phyloP scores from a whole-genome alignment of 1,140 invertebrate species.

The Coptotermes formosanus region DNA sequence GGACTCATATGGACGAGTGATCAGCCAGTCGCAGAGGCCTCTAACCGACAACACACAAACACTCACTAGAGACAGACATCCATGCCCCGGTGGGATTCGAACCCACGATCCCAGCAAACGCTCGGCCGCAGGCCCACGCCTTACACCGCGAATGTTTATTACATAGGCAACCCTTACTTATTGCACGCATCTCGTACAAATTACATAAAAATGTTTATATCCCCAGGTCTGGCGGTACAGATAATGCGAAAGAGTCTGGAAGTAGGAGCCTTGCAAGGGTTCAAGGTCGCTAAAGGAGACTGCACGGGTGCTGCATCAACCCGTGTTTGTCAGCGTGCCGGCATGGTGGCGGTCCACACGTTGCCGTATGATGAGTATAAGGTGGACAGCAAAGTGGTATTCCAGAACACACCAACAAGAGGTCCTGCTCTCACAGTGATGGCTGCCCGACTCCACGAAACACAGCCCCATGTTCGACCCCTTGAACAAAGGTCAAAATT shows the following conservation, averaged over 20 bases:
- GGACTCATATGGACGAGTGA: too few species aligned
- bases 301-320: slow-evolving; percentile 18
- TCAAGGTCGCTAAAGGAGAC: slow-evolving; percentile 18
- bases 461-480: not conserved
- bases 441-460: not conserved
- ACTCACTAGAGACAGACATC: too few species aligned
- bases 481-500: not conserved
- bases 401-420: not conserved
- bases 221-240: not conserved
- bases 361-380: slow-evolving; percentile 26
- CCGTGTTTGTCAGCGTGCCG: not conserved
- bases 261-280: not conserved
- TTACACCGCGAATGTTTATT: too few species aligned
- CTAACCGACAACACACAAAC: too few species aligned
- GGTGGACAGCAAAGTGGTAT: not conserved
- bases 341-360: not conserved
- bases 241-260: not conserved
- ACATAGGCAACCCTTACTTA: too few species aligned
- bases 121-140: too few species aligned
- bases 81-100: too few species aligned
- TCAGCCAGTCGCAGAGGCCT: too few species aligned
- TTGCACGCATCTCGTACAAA: too few species aligned
- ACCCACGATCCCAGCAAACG: too few species aligned
- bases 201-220: not conserved
- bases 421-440: not conserved